Percentiles rank a stretch among this genome's conserved stretches.
These are phyloP conservation scores for Eurytoma adleriae DNA, from an alignment of 2,888 invertebrate species.

Conservation along the genomic window DNA sequence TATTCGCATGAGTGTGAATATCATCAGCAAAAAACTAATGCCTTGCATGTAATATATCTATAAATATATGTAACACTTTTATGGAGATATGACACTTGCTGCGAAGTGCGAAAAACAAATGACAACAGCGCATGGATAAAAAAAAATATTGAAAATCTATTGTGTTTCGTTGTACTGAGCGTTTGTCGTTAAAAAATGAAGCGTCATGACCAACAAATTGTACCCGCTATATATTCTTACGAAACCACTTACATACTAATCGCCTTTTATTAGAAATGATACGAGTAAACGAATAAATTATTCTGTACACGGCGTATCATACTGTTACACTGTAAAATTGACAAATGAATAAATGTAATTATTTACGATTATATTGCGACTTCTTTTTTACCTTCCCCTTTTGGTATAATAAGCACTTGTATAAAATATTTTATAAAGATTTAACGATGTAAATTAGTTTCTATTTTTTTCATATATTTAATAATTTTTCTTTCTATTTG, in stretches of 20 bases:
- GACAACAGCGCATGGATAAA: slow-evolving; percentile 52
- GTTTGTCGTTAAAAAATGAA: slow-evolving; percentile 53
- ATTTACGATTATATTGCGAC: slow-evolving; percentile 51
- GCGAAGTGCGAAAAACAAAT: slow-evolving; percentile 54
- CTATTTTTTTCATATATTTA: too few species aligned
- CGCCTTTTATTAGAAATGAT: slow-evolving; percentile 71
- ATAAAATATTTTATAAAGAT: too few species aligned
- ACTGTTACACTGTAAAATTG: slow-evolving; percentile 66
- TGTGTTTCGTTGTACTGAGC: slow-evolving; percentile 51
- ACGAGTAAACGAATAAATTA: slow-evolving; percentile 64
- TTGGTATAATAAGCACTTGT: too few species aligned
- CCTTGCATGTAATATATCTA: slow-evolving; percentile 56
- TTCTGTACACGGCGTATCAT: slow-evolving; percentile 72
- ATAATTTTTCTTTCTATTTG: too few species aligned
- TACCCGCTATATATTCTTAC: slow-evolving; percentile 69
- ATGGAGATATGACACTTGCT: slow-evolving; percentile 55
- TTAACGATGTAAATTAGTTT: too few species aligned
- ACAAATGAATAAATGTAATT: slow-evolving; percentile 59
- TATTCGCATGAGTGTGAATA: slow-evolving; percentile 65
- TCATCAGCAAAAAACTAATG: slow-evolving; percentile 63
- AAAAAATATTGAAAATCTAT: slow-evolving; percentile 23
- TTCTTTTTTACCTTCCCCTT: neutral
- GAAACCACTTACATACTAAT: slow-evolving; percentile 72
- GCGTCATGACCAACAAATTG: slow-evolving; percentile 62
- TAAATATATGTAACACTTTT: slow-evolving; percentile 39